Base-by-base conservation (phyloP, 2,113 vertebrate genomes). In the Terrapene triunguis region DNA sequence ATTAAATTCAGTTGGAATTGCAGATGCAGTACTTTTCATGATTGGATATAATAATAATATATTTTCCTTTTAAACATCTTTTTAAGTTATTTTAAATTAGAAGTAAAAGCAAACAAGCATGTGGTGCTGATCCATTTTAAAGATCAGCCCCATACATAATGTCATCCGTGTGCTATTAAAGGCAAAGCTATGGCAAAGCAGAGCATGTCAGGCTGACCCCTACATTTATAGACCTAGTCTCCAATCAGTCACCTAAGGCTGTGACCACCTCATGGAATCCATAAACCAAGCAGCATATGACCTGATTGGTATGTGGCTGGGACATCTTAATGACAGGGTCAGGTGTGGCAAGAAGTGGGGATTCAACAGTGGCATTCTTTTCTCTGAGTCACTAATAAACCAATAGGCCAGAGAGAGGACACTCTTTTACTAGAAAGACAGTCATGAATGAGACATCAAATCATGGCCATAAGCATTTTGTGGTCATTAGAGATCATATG, bases 161-260 rank as follows among this genome's bases (percentile, higher is more conserved):
- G 32, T 54, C 94, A 47, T 74, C 94, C 95, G 80, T 89, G 74
- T 62, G 76, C 95, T 57, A 86, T 89, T 94, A 82, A 92, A 87
- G 35, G 87, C 76, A 35, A 88, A 91, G 74, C 14, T 91, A 90
- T 38, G 89, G 89, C 89, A 62, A 89, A 78, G 29, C 2, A 1
- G 32, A 95, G 14, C 27, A 69, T 38, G 85, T 88, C 89, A 89
- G 93, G 80, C 4, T 8, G 12, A 82, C 44, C 25, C 50, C 35
- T 12, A 27, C 8, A n/a, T 87, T 91, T 87, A 57, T 84, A 16
- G 54, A n/a, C 3, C 29, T 47, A 48, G 83, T 54, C 48, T 92
- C 32, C 72, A 82, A 55, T 69, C 32, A 69, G 11, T 0, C 1
- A 14, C 16, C 4, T 16, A 82, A 84, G 53, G 44, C 0, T 0